Percentiles rank a stretch among this genome's conserved stretches.
Conservation (phyloP, 2,797 vertebrate species). For the Takifugu rubripes region DNA sequence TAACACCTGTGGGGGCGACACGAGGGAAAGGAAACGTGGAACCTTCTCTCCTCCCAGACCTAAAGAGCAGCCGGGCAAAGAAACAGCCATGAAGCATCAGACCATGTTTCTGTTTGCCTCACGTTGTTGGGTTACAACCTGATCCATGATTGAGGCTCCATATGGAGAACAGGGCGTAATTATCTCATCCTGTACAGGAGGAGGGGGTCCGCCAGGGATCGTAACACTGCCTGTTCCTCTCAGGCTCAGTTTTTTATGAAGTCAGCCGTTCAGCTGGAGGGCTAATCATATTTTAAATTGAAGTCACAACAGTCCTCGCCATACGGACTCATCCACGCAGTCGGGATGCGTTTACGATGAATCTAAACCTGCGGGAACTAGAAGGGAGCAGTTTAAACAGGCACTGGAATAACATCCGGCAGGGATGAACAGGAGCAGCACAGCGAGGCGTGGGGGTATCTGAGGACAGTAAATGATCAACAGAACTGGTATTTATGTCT, state of each 20-base stretch:
- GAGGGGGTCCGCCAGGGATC: conserved; percentile 50
- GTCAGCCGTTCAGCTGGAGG: conserved; percentile 61
- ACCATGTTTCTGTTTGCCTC: no score
- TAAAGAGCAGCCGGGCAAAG: no score
- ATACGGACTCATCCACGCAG: conserved; percentile 4
- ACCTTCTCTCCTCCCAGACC: no score
- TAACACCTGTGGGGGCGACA: conserved; percentile 9
- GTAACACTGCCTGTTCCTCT: conserved; percentile 53
- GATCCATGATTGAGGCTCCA: conserved; percentile 30
- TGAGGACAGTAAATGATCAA: conserved; percentile 26
- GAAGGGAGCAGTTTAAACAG: background rate
- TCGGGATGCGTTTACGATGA: conserved; percentile 42
- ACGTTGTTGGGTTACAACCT: conserved; percentile 14
- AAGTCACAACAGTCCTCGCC: conserved; percentile 24
- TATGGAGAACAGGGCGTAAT: conserved; percentile 47
- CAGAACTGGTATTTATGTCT: conserved; percentile 35
- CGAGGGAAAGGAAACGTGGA: background rate
- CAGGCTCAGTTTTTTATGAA: conserved; percentile 53
- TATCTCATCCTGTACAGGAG: conserved; percentile 41
- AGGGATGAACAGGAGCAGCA: conserved; percentile 11
- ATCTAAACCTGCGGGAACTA: conserved; percentile 10
- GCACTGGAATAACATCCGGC: background rate
- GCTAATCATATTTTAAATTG: conserved; percentile 54
- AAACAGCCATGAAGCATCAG: no score
- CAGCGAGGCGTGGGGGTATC: conserved; percentile 8